A percentile compares a stretch with the other conserved stretches of the same genome.
Evolutionary conservation across 2,888 invertebrate species (phyloP).

Genomic region (Rhorus exstirpatorius): DNA sequence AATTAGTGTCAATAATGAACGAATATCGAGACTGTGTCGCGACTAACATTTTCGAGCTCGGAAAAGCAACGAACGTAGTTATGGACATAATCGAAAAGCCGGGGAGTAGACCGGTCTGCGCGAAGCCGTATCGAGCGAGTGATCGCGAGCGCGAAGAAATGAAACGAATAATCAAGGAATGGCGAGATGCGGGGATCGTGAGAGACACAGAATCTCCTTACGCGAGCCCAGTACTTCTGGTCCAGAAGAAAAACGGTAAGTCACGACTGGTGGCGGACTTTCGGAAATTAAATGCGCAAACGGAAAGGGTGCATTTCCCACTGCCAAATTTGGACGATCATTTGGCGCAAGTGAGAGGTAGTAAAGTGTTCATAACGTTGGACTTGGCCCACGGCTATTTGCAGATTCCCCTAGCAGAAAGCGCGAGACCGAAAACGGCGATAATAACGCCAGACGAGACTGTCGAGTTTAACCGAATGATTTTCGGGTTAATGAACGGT

Average conservation of each 20-base stretch:
- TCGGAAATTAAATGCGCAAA: conserved; percentile 24
- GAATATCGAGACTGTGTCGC: conserved; percentile 53
- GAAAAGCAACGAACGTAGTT: neutral
- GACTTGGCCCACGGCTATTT: conserved; percentile 50
- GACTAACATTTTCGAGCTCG: conserved; percentile 14
- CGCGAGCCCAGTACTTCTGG: conserved; percentile 65
- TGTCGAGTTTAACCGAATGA: conserved; percentile 47
- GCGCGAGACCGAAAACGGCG: conserved; percentile 53
- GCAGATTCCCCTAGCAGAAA: conserved; percentile 22
- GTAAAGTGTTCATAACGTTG: conserved; percentile 12
- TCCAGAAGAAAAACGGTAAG: conserved; percentile 58
- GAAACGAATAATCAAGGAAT: conserved; percentile 42
- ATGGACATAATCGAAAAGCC: conserved; percentile 36
- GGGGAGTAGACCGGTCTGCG: conserved; percentile 2
- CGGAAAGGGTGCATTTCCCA: conserved; percentile 2
- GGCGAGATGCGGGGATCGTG: conserved; percentile 38
- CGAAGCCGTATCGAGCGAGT: conserved; percentile 41
- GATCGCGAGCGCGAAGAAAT: conserved; percentile 33
- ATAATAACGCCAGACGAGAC: conserved; percentile 66
- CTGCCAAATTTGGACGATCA: too few relatives aligned
- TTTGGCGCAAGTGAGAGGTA: neutral
- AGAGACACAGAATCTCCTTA: conserved; percentile 54
- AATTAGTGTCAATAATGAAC: neutral
- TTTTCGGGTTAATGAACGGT: conserved; percentile 55
- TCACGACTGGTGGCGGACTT: conserved; percentile 60